Evolutionary conservation across 1,140 invertebrate species (phyloP).

Genomic region (Scaptomyza montana): DNA sequence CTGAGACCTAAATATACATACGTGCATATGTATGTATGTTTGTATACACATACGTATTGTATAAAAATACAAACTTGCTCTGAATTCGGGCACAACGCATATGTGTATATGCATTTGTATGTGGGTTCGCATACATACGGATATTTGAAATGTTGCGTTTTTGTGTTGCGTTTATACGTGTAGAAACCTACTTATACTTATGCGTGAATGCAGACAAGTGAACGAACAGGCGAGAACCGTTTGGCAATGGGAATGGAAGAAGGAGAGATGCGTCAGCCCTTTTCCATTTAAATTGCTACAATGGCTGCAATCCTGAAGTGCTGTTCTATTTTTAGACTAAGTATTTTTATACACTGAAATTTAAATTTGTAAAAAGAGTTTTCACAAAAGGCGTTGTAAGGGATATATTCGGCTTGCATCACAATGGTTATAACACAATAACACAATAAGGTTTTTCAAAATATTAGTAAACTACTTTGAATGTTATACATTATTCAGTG

Average conservation of each 20-base stretch:
- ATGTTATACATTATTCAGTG: too few relatives aligned
- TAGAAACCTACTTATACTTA: background rate
- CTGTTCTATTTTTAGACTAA: constrained; percentile 31
- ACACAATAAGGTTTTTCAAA: too few relatives aligned
- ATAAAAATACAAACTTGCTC: too few relatives aligned
- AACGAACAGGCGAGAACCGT: constrained; percentile 1
- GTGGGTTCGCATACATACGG: too few relatives aligned
- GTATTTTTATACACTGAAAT: constrained; percentile 1
- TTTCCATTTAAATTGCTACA: background rate
- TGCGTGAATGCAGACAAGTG: background rate
- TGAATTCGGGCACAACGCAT: too few relatives aligned
- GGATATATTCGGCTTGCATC: too few relatives aligned
- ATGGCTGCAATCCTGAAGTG: constrained; percentile 24
- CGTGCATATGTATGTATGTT: background rate
- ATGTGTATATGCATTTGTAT: too few relatives aligned
- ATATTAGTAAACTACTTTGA: too few relatives aligned
- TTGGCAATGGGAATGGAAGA: background rate
- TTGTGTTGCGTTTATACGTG: background rate
- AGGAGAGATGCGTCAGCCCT: background rate
- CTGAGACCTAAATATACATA: constrained; percentile 4
- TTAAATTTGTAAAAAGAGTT: too few relatives aligned
- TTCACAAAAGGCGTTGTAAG: too few relatives aligned
- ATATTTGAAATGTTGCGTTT: background rate
- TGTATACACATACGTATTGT: too few relatives aligned
- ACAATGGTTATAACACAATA: too few relatives aligned